Conservation (phyloP, 1,140 invertebrate genomes). For the Venustaconcha ellipsiformis region DNA sequence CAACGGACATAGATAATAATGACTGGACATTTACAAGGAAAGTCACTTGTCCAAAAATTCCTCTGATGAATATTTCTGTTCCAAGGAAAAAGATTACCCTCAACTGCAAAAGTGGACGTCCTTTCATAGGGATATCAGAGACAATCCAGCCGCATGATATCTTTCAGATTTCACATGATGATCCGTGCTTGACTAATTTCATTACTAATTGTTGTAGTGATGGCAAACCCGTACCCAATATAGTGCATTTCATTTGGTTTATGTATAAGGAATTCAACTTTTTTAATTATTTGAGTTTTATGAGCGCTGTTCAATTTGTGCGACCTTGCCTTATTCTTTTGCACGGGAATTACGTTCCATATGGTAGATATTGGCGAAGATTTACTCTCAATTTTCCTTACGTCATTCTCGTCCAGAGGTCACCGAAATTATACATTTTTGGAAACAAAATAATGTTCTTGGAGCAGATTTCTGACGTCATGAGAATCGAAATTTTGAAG, state of each 20-base stretch:
- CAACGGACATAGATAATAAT: too few species aligned
- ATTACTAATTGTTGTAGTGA: constrained; percentile 8
- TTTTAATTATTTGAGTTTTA: constrained; percentile 10
- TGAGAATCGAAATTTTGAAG: constrained; percentile 17
- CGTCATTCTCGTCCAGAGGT: constrained; percentile 8
- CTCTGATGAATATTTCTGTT: too few species aligned
- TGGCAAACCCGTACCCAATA: constrained; percentile 6
- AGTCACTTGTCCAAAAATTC: too few species aligned
- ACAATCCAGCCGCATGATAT: background rate
- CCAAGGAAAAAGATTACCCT: too few species aligned
- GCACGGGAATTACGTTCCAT: constrained; percentile 9
- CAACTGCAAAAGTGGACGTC: too few species aligned
- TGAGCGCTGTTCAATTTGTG: constrained; percentile 18
- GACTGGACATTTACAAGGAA: too few species aligned
- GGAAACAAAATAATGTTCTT: background rate
- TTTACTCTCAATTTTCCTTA: constrained; percentile 10
- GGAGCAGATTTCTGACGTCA: constrained; percentile 14
- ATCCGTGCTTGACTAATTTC: background rate
- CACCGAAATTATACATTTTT: background rate
- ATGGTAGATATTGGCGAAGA: constrained; percentile 16
- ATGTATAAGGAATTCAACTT: constrained; percentile 1
- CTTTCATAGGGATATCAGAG: too few species aligned
- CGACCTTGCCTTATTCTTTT: constrained; percentile 11
- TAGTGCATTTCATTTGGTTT: constrained; percentile 20
- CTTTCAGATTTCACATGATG: background rate